phyloP scores from a whole-genome alignment of 2,888 invertebrate species.

The Drosophila fulvimacula region DNA sequence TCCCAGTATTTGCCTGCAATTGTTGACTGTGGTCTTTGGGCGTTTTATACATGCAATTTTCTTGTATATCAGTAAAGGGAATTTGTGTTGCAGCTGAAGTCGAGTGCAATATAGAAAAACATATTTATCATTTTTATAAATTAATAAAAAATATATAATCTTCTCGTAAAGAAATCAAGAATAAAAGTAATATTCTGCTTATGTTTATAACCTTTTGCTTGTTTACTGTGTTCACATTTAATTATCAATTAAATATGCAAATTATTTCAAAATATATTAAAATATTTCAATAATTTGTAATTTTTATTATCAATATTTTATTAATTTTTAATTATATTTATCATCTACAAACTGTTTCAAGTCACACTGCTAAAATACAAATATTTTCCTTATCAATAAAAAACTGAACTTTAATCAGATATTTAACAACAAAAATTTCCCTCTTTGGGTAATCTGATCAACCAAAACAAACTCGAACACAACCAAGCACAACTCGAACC shows the following conservation, averaged over 20 bases:
- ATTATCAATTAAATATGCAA: too few species aligned
- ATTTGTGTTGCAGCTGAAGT: neutral
- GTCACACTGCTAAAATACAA: neutral
- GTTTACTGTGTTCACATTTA: too few species aligned
- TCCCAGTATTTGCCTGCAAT: conserved; percentile 50
- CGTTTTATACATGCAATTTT: neutral
- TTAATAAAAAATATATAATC: neutral
- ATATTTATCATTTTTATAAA: neutral
- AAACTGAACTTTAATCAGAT: neutral
- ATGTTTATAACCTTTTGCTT: too few species aligned
- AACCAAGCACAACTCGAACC: conserved; percentile 20
- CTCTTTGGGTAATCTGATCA: conserved; percentile 32
- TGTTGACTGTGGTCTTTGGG: conserved; percentile 33
- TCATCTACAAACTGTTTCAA: too few species aligned
- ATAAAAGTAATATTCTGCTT: too few species aligned
- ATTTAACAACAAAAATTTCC: conserved; percentile 7
- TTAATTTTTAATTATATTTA: too few species aligned
- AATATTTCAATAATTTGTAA: too few species aligned
- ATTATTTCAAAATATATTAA: too few species aligned
- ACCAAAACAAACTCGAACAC: conserved; percentile 45
- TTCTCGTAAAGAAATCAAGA: too few species aligned
- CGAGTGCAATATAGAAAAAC: neutral
- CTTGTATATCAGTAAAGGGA: neutral
- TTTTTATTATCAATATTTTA: too few species aligned
- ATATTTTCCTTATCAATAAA: neutral